Evolutionary conservation across 2,113 vertebrate genomes (phyloP), one percentile per base, ranked within the genome.

Genomic region (Pyxicephalus adspersus): DNA sequence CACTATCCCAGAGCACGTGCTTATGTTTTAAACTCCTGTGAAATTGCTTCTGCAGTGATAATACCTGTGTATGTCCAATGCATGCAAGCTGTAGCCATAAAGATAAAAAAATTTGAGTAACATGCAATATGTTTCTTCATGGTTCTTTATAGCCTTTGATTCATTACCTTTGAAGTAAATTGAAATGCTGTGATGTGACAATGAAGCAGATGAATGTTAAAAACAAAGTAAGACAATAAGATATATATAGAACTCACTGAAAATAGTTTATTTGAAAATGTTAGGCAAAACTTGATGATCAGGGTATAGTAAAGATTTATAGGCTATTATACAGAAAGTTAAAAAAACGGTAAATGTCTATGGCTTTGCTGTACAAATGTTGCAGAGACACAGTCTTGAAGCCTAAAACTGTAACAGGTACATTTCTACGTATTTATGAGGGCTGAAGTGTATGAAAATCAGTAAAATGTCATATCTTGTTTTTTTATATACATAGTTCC

Each of bases 141-240:
- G 23, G 31, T 45, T 31, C 68, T 54, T 51, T 64, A 64, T 45
- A 13, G 38, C 8, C 38, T 45, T 45, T 45, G 38, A 45, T 51
- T 64, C 60, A 64, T 76, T 52, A 64, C 58, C 60, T 76, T 51
- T 76, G 58, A 50, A 64, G 64, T 76, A 51, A 50, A 28, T 64
- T 76, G 25, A 19, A 25, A 51, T 45, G 74, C 74, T 76, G 17
- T 76, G 74, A 63, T 72, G 74, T 76, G 74, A 64, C 23, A 64
- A 60, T 64, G 51, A 64, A 64, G 25, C 74, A 64, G 60, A 51
- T 38, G 23, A 60, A n/a, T 26, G 34, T 64, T n/a, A 18, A 31
- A 60, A 60, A 75, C 29, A 38, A 17, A 45, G 52, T 20, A 25
- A 75, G 66, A 51, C 5, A 20, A 25, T 23, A 54, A 17, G 23